Evolutionary conservation across 2,113 vertebrate genomes (phyloP), one percentile per base, ranked within the genome.

Genomic region (Spilogale gracilis): DNA sequence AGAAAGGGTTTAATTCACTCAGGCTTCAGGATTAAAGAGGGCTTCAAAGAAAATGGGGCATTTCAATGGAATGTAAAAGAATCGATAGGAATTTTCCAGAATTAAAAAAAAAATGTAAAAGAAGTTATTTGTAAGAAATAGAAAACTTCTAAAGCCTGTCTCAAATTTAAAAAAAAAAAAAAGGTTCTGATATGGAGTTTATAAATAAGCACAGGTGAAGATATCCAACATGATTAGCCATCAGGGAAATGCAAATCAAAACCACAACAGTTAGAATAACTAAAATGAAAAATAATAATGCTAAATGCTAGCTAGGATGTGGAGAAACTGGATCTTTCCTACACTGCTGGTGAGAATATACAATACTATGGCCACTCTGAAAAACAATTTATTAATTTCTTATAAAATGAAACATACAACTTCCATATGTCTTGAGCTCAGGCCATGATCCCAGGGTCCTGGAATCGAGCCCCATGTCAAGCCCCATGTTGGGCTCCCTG

Each of bases 371-470:
- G 73, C 12, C 17, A 45, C 52, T 50, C 56, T 88, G 20, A 48
- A 78, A 86, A 96, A 54, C 21, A 60, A 17, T 76, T 71, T 56
- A 48, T 4, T 23, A 87, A 61, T 92, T 95, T 96, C 45, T 81
- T 73, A 86, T 17, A 52, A 89, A 94, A 87, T 65, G 65, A 54
- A 92, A 32, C 4, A 12, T 90, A 61, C 16, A 38, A 69, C 3
- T 91, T 86, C 3, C 16, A 50, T 43, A 58, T 65, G 27, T 27
- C 27, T 65, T 65, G 5, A 32, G 63, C 27, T 65, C 63, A 65
- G 63, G 63, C 63, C 27, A 32, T 14, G 27, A 65, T 65, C 63
- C 63, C 63, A 65, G 63, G 5, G 63, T 65, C 12, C 61, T 65
- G 61, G 61, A 27, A 65, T 65, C 27, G 12, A 65, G 63, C 12